A percentile compares a stretch with the other conserved stretches of the same genome.
Evolutionary conservation across 2,797 vertebrate genomes (phyloP).

Genomic region (Esox masquinongy): DNA sequence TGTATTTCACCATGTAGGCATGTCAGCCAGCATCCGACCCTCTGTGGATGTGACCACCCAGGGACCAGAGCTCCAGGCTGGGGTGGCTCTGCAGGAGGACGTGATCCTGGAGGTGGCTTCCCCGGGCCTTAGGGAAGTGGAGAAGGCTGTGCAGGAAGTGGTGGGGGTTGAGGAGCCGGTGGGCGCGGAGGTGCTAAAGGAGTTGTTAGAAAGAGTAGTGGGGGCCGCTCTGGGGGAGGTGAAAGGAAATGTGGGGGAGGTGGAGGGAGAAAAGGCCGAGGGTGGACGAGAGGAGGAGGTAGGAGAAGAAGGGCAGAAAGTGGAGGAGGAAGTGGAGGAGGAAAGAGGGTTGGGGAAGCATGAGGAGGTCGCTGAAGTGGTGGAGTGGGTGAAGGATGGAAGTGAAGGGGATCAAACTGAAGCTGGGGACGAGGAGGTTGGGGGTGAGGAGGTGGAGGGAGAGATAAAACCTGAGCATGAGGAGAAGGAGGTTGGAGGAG

Average conservation of each 20-base stretch:
- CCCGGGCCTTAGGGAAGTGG: conserved; percentile 68
- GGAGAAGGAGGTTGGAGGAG: conserved; percentile 24
- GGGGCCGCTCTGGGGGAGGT: conserved; percentile 57
- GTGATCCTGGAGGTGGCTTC: conserved; percentile 49
- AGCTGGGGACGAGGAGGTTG: neutral
- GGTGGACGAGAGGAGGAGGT: conserved; percentile 26
- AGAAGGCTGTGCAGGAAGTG: conserved; percentile 70
- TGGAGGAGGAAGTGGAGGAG: conserved; percentile 18
- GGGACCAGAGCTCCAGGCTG: conserved; percentile 14
- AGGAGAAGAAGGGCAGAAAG: conserved; percentile 6
- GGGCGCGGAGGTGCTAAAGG: conserved; percentile 64
- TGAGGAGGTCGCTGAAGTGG: conserved; percentile 23
- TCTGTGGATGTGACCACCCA: conserved; percentile 36
- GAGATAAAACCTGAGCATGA: conserved; percentile 17
- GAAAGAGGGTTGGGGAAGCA: conserved; percentile 31
- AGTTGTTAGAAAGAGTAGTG: conserved; percentile 69
- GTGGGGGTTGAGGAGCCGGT: conserved; percentile 60
- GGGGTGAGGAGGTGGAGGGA: conserved; percentile 6
- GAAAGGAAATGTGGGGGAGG: conserved; percentile 26
- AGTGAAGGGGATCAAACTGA: conserved; percentile 11
- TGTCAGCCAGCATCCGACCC: conserved; percentile 42
- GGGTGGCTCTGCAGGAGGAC: conserved; percentile 49
- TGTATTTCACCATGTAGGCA: conserved; percentile 30
- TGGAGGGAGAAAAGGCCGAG: conserved; percentile 31
- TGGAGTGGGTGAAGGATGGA: conserved; percentile 20